phyloP scores from a whole-genome alignment of 2,888 invertebrate species.

The Epinotia nisella region DNA sequence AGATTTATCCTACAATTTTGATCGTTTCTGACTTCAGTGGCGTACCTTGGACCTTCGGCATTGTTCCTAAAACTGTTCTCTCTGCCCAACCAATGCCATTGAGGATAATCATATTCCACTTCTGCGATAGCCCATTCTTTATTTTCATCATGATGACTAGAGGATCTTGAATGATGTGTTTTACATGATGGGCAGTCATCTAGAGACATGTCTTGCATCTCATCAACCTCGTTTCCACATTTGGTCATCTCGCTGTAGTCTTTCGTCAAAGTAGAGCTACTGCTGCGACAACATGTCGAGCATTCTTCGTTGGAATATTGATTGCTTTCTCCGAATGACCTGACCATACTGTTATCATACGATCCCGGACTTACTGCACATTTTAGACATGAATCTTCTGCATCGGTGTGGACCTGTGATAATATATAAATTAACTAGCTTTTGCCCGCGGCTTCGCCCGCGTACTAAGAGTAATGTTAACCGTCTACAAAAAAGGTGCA shows the following conservation, averaged over 20 bases:
- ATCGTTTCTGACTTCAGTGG: conserved; percentile 69
- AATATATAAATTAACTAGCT: no score
- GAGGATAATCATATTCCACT: conserved; percentile 80
- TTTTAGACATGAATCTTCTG: conserved; percentile 83
- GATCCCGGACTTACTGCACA: conserved; percentile 83
- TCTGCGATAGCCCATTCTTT: conserved; percentile 80
- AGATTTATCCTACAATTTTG: conserved; percentile 80
- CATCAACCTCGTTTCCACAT: conserved; percentile 76
- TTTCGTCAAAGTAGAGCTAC: conserved; percentile 78
- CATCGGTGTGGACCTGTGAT: conserved; percentile 78
- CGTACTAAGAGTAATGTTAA: no score
- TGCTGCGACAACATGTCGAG: conserved; percentile 79
- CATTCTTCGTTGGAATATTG: conserved; percentile 81
- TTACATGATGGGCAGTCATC: conserved; percentile 81
- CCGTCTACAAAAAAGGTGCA: no score
- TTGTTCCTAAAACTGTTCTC: conserved; percentile 78
- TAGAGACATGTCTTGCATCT: conserved; percentile 74
- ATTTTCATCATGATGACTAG: conserved; percentile 76
- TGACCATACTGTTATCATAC: conserved; percentile 82
- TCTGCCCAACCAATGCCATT: conserved; percentile 80
- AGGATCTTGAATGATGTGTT: conserved; percentile 76
- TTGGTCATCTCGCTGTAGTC: conserved; percentile 82
- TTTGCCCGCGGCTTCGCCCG: no score
- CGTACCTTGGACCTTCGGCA: conserved; percentile 67
- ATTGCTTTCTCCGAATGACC: conserved; percentile 77